Evolutionary conservation across 2,113 vertebrate species (phyloP), one percentile per base, ranked within the genome.

Genomic region (Psammodynastes pulverulentus): DNA sequence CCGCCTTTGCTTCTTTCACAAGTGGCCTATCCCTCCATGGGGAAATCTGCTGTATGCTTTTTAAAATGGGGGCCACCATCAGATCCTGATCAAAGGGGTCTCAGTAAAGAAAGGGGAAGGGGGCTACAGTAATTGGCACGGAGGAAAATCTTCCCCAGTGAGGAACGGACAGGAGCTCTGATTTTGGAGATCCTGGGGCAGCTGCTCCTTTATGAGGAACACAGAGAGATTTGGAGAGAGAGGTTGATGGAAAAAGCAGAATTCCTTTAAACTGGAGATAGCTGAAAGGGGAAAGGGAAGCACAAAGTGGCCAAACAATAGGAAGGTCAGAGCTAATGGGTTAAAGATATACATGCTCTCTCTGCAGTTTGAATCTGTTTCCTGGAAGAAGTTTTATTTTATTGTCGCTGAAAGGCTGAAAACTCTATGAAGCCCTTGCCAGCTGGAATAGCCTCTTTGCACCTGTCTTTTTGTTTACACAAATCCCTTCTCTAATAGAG

Each of bases 391-490:
- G 93, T 96, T 97, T 98, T 98, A 98, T 97, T 98, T 98, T 98
- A 98, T 97, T 98, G 97, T 93, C 90, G 91, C 96, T 96, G 97
- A 98, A 98, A 96, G 93, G 94, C 94, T 93, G 94, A 91, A 56
- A 96, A 94, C 92, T 94, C 94, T 96, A 94, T 96, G 97, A 97
- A 97, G 97, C 97, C 94, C 94, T 96, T 95, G 52, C 92, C 97
- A 97, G 97, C 97, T 97, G 98, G 97, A 98, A 97, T 96, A 84
- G 93, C 93, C 95, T 95, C 96, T 96, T 93, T 95, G 97, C 98
- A 99, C 98, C 98, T 98, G 98, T 97, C 95, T 95, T 96, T 96
- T 95, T 99, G 98, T 99, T 99, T 98, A 98, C 98, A 98, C 97
- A 97, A 98, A 98, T 98, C 98, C 97, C 97, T 97, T 98, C 97